These are phyloP conservation scores for Gryon sp. DNA, from an alignment of 1,140 invertebrate genomes.

Conservation along the genomic window DNA sequence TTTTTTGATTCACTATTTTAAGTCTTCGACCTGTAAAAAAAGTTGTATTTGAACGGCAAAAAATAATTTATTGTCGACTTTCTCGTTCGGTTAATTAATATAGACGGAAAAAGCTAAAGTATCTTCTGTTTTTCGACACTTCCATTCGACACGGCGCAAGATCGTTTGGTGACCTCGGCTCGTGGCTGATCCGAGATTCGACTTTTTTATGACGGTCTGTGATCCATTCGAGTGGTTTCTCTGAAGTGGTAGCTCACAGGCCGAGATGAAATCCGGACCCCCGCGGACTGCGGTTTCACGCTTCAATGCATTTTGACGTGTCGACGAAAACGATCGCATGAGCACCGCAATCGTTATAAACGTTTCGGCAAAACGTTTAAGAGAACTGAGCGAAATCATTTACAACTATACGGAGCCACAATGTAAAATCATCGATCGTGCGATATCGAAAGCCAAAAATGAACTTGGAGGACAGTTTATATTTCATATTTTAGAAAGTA, in stretches of 20 bases:
- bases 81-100: slow-evolving; percentile 24
- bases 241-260: slow-evolving; percentile 37
- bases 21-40: no score
- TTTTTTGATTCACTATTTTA: no score
- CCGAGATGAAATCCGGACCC: slow-evolving; percentile 65
- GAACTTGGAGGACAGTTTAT: no score
- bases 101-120: slow-evolving; percentile 3
- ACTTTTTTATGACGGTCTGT: slow-evolving; percentile 48
- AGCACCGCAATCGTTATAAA: slow-evolving; percentile 34
- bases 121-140: slow-evolving; percentile 19
- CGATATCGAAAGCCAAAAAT: not conserved
- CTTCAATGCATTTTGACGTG: slow-evolving; percentile 62
- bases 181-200: slow-evolving; percentile 27
- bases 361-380: no score
- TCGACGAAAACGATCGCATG: slow-evolving; percentile 51
- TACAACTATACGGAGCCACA: no score
- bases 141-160: slow-evolving; percentile 22
- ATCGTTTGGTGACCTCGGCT: slow-evolving; percentile 32
- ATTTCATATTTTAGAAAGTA: no score
- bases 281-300: slow-evolving; percentile 74
- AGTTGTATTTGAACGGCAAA: not conserved
- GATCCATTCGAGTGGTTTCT: slow-evolving; percentile 68
- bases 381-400: no score
- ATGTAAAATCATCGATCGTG: slow-evolving; percentile 8
- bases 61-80: not conserved